Conservation (phyloP, 2,888 invertebrate genomes). For the Pachymerium ferrugineum region DNA sequence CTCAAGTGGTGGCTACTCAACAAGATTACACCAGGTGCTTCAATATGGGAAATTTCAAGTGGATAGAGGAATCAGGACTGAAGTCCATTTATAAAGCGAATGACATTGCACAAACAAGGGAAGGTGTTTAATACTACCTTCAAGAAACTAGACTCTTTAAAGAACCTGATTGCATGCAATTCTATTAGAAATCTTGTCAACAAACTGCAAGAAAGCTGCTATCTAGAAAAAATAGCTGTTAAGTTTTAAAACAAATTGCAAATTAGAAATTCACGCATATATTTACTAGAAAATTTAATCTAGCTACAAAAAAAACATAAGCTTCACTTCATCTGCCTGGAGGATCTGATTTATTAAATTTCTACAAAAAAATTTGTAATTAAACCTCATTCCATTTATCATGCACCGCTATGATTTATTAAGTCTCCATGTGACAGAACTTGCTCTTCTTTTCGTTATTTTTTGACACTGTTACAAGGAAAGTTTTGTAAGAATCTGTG, state of each 20-base stretch:
- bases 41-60: conserved; percentile 17
- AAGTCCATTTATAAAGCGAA: too few relatives aligned
- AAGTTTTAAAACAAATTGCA: not conserved
- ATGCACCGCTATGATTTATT: conserved; percentile 22
- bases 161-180: not conserved
- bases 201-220: not conserved
- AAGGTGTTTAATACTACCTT: not conserved
- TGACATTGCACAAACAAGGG: too few relatives aligned
- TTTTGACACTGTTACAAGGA: not conserved
- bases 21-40: conserved; percentile 20
- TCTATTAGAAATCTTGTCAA: not conserved
- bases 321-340: not conserved
- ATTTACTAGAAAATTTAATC: not conserved
- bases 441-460: not conserved
- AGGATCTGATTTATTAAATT: conserved; percentile 16
- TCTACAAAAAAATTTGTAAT: conserved; percentile 2
- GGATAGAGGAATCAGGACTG: conserved; percentile 2
- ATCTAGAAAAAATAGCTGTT: not conserved
- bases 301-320: not conserved
- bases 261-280: not conserved
- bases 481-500: not conserved
- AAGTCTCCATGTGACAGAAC: not conserved
- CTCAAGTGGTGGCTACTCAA: conserved; percentile 27
- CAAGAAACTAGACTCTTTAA: not conserved
- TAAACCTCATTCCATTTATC: conserved; percentile 4